Conservation (phyloP, 2,113 vertebrate species). For the Circaetus gallicus region DNA sequence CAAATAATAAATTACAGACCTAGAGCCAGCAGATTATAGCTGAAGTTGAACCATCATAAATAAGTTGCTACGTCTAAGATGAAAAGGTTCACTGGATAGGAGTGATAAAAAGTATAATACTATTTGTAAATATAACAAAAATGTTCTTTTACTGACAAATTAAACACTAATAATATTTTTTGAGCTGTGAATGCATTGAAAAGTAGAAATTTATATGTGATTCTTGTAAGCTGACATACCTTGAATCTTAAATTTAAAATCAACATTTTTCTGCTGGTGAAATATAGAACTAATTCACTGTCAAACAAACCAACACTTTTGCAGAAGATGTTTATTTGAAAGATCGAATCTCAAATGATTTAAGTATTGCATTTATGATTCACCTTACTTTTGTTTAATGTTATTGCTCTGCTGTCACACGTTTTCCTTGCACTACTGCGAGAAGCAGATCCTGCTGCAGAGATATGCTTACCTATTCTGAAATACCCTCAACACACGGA, state of each 20-base stretch:
- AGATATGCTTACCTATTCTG: neutral
- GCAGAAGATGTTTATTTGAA: neutral
- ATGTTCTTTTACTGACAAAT: slow-evolving; percentile 2
- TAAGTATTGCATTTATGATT: neutral
- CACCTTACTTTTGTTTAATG: neutral
- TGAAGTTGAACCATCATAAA: slow-evolving; percentile 64
- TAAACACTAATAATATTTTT: slow-evolving; percentile 3
- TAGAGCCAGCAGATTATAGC: slow-evolving; percentile 76
- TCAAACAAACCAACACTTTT: slow-evolving; percentile 26
- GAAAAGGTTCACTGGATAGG: slow-evolving; percentile 58
- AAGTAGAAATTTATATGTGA: neutral
- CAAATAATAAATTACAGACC: slow-evolving; percentile 93
- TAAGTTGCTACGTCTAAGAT: slow-evolving; percentile 57
- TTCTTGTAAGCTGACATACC: neutral
- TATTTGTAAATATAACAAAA: slow-evolving; percentile 60
- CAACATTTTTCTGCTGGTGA: slow-evolving; percentile 34
- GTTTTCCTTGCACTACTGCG: neutral
- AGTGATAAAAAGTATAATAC: slow-evolving; percentile 63
- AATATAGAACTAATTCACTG: slow-evolving; percentile 46
- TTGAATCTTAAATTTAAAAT: slow-evolving; percentile 50
- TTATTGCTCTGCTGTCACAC: neutral
- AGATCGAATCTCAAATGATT: neutral
- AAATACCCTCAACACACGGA: neutral
- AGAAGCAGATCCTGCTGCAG: neutral
- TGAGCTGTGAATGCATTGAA: slow-evolving; percentile 15